phyloP scores from a whole-genome alignment of 1,140 invertebrate species.

The Lysiphlebus fabarum region DNA sequence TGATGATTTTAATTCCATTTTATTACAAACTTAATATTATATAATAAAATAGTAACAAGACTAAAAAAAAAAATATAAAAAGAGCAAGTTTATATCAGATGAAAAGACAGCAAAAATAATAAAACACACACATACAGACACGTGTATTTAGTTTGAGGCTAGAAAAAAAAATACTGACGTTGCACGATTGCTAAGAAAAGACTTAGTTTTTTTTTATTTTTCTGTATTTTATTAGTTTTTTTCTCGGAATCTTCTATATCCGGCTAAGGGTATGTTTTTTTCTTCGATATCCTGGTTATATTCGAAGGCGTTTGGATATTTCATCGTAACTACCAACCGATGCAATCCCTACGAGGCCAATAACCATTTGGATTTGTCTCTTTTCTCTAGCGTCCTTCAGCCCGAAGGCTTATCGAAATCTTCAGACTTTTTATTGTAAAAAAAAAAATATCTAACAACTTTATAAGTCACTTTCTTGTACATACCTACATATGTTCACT shows the following conservation, averaged over 20 bases:
- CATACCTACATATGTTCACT: no score
- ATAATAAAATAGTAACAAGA: not conserved
- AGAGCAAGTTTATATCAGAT: not conserved
- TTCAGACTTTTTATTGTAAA: conserved; percentile 5
- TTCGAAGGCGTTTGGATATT: conserved; percentile 16
- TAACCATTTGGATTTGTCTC: conserved; percentile 24
- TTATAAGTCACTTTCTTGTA: no score
- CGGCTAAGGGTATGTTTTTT: not conserved
- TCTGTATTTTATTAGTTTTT: not conserved
- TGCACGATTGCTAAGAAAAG: conserved; percentile 13
- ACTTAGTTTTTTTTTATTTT: conserved; percentile 4
- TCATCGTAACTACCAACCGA: conserved; percentile 13
- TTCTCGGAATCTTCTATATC: conserved; percentile 9
- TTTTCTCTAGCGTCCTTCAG: conserved; percentile 18
- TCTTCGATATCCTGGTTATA: conserved; percentile 9
- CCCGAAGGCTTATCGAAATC: conserved; percentile 27
- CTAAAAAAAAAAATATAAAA: conserved; percentile 3
- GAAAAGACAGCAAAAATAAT: conserved; percentile 12
- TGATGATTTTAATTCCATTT: not conserved
- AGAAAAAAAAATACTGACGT: conserved; percentile 8
- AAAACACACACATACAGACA: not conserved
- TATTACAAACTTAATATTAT: not conserved
- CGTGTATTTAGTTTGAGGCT: not conserved
- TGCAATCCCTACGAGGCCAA: conserved; percentile 19
- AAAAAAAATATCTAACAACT: no score